phyloP scores from a whole-genome alignment of 2,797 vertebrate genomes.

The Phrynocephalus vlangalii region DNA sequence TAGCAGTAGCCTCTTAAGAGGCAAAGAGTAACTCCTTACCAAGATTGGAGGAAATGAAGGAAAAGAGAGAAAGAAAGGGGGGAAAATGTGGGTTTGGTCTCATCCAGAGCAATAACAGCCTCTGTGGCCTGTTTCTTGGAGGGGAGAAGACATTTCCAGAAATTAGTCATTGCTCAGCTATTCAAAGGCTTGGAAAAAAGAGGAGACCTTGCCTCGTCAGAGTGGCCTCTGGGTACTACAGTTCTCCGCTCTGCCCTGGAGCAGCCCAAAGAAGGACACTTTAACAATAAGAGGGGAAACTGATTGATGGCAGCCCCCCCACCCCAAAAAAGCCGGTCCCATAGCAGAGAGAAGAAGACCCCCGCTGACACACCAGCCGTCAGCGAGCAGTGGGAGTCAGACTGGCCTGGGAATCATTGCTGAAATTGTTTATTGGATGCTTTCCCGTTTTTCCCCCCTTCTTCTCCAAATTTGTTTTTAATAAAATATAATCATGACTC shows the following conservation, averaged over 20 bases:
- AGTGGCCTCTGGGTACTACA: not conserved
- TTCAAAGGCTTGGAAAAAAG: conserved; percentile 69
- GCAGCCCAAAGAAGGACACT: not conserved
- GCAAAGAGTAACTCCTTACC: no score
- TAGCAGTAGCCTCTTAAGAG: not conserved
- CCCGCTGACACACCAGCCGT: not conserved
- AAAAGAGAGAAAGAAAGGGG: no score
- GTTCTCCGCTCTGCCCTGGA: not conserved
- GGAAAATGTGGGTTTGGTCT: not conserved
- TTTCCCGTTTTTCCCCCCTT: not conserved
- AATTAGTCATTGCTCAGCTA: conserved; percentile 76
- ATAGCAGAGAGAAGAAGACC: conserved; percentile 27
- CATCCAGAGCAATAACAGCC: conserved; percentile 50
- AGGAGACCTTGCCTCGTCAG: conserved; percentile 5
- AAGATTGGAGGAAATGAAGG: no score
- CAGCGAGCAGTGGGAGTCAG: not conserved
- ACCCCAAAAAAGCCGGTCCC: not conserved
- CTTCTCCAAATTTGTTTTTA: conserved; percentile 24
- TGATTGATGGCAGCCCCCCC: not conserved
- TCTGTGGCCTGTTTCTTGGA: conserved; percentile 58
- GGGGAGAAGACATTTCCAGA: conserved; percentile 51
- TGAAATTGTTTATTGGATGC: not conserved
- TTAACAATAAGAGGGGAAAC: not conserved
- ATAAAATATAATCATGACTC: not conserved
- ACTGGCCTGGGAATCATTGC: not conserved